Conservation (phyloP, 2,797 vertebrate species). For the Falco berigora region DNA sequence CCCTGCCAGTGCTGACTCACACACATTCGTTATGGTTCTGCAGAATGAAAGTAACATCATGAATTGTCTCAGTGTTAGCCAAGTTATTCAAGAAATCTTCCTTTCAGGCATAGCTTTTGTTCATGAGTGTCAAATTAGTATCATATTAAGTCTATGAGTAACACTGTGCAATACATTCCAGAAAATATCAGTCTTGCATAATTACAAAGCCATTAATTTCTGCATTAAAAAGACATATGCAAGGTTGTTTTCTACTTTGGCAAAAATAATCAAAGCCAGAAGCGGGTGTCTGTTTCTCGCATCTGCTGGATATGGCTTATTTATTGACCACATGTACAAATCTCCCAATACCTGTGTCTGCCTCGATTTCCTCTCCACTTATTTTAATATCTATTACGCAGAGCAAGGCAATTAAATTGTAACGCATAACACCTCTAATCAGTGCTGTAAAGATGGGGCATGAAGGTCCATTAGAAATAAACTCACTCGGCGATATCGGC, state of each 20-base stretch:
- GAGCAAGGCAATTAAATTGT: not conserved
- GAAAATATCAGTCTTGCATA: not conserved
- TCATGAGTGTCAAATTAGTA: not conserved
- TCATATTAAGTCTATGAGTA: not conserved
- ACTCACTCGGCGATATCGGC: not conserved
- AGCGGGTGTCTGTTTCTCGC: fast-evolving
- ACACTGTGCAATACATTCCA: not conserved
- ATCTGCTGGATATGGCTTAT: not conserved
- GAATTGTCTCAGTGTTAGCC: not conserved
- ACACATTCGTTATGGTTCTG: fast-evolving
- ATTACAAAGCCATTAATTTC: not conserved
- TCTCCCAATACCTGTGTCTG: not conserved
- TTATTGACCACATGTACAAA: not conserved
- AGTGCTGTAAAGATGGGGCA: not conserved
- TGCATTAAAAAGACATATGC: not conserved
- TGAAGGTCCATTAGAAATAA: not conserved
- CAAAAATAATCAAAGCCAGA: not conserved
- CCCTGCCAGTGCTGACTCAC: not conserved
- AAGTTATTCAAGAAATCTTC: not conserved
- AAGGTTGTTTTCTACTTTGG: not conserved
- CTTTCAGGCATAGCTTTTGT: not conserved
- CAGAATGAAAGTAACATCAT: not conserved
- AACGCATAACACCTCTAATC: not conserved
- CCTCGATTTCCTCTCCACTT: not conserved
- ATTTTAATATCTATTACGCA: not conserved